phyloP scores from a whole-genome alignment of 2,888 invertebrate species.

The Stenichneumon culpator region DNA sequence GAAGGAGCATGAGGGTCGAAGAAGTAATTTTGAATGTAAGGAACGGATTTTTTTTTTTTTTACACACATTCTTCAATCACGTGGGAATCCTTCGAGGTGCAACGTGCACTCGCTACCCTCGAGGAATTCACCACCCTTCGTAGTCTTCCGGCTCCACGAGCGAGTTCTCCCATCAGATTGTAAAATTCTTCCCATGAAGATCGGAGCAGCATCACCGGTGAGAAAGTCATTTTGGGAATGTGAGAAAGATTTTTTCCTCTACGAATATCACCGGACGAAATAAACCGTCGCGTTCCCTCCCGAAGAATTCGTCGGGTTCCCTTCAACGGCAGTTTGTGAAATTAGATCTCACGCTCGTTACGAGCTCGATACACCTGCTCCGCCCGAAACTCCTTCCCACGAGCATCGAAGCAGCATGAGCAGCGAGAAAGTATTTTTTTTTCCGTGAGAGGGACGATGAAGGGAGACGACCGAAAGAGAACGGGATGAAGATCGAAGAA shows the following conservation, averaged over 20 bases:
- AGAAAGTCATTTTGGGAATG: constrained; percentile 58
- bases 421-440: constrained; percentile 51
- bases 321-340: background rate
- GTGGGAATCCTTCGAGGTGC: constrained; percentile 22
- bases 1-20: constrained; percentile 21
- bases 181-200: constrained; percentile 57
- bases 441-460: background rate
- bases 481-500: constrained; percentile 7
- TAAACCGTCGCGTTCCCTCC: background rate
- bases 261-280: constrained; percentile 18
- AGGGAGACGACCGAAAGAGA: constrained; percentile 6
- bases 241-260: background rate
- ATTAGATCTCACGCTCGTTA: constrained; percentile 30
- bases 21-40: constrained; percentile 16
- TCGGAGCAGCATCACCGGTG: constrained; percentile 53
- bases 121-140: constrained; percentile 19
- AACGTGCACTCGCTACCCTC: constrained; percentile 6
- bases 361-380: background rate
- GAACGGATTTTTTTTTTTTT: background rate
- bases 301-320: background rate
- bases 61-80: background rate
- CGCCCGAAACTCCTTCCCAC: constrained; percentile 41
- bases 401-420: constrained; percentile 56
- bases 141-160: background rate
- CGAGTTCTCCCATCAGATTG: constrained; percentile 2